phyloP scores from a whole-genome alignment of 2,113 vertebrate species.

The Mungos mungo region DNA sequence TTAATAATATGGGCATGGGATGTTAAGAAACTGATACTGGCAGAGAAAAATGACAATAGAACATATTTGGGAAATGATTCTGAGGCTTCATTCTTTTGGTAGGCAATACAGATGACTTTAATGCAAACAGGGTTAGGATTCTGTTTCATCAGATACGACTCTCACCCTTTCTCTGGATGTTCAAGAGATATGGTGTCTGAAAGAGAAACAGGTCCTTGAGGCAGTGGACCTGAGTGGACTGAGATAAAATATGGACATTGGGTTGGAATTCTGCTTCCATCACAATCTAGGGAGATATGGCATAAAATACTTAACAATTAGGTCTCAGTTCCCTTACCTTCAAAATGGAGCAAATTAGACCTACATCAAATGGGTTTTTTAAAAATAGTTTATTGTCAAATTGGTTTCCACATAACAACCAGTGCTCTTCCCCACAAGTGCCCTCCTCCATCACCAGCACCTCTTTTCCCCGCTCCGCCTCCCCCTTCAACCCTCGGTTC shows the following conservation, averaged over 20 bases:
- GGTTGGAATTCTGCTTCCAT: background rate
- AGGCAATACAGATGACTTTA: background rate
- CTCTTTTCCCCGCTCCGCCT: too few relatives aligned
- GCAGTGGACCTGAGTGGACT: too few relatives aligned
- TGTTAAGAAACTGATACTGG: background rate
- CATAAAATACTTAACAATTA: background rate
- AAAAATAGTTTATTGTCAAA: too few relatives aligned
- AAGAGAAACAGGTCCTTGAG: background rate
- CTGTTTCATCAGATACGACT: accelerated
- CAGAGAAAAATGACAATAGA: background rate
- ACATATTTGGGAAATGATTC: background rate
- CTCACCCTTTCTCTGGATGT: background rate
- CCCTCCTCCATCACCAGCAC: too few relatives aligned
- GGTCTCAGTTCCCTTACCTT: background rate
- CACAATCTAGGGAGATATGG: background rate
- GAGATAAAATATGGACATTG: background rate
- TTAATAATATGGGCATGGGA: background rate
- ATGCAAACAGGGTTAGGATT: background rate
- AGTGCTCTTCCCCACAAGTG: too few relatives aligned
- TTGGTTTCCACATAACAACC: too few relatives aligned
- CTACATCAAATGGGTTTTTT: background rate
- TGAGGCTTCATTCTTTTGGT: background rate
- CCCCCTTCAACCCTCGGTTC: too few relatives aligned
- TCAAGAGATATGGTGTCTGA: background rate
- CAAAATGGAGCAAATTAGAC: background rate